Evolutionary conservation across 2,797 vertebrate species (phyloP).

Genomic region (Chromis chromis): DNA sequence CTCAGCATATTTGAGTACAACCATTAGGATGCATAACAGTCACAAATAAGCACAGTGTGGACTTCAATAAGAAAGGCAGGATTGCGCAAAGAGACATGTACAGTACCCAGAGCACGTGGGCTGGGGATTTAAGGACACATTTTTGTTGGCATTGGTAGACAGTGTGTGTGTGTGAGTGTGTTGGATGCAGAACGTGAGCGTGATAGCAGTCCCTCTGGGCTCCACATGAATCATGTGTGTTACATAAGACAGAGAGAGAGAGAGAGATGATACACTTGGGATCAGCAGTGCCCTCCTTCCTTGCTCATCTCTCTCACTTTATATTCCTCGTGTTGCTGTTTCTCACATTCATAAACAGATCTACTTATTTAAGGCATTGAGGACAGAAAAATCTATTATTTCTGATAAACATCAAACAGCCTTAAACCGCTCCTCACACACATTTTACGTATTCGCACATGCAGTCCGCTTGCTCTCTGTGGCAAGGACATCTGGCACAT

Average conservation of each 20-base stretch:
- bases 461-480: conserved; percentile 51
- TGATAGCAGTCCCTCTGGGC: conserved; percentile 62
- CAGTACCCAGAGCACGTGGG: conserved; percentile 53
- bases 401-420: conserved; percentile 38
- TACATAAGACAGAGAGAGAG: conserved; percentile 62
- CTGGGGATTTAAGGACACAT: conserved; percentile 62
- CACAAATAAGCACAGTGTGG: conserved; percentile 6
- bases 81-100: conserved; percentile 3
- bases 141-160: conserved; percentile 38
- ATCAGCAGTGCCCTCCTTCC: conserved; percentile 40
- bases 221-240: conserved; percentile 73
- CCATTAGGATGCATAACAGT: conserved; percentile 2
- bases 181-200: conserved; percentile 59
- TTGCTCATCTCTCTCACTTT: conserved; percentile 20
- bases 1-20: neutral
- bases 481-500: conserved; percentile 82
- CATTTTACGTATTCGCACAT: conserved; percentile 50
- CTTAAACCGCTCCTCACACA: conserved; percentile 29
- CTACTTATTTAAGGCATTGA: conserved; percentile 43
- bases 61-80: conserved; percentile 4
- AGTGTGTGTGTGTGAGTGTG: conserved; percentile 27
- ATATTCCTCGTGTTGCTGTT: conserved; percentile 32
- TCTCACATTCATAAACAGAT: conserved; percentile 24
- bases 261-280: conserved; percentile 45
- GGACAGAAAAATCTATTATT: conserved; percentile 59